Base-by-base conservation (phyloP, 2,888 invertebrate genomes). In the Parnassius smintheus region DNA sequence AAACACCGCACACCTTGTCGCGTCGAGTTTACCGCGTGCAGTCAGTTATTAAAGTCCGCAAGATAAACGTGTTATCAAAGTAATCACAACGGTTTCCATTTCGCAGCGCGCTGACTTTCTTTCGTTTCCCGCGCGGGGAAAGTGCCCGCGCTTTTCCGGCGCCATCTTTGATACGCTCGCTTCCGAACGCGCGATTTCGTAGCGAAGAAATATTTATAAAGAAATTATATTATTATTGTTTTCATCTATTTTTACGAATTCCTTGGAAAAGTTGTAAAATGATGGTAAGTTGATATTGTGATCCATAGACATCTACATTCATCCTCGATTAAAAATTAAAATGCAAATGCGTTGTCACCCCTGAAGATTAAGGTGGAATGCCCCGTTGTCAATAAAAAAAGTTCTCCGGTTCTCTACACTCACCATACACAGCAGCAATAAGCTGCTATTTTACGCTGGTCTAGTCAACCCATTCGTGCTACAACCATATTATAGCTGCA, bases 41-140 rank as follows among this genome's bases (percentile, higher is more conserved):
- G 64, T 67, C 59, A 64, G 78, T 81, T 81, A 81, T 85, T 83
- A 84, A 80, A 78, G 72, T 74, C 68, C 55, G 72, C 70, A 61
- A 76, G 78, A 78, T 77, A 76, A 75, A 79, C 85, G 75, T 84
- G 83, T 82, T 88, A 87, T 87, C 88, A 80, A 67, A 76, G 78
- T 86, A 86, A 90, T 90, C 85, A 82, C 77, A 71, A 65, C 82
- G 80, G 87, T 91, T 91, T 91, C 89, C 86, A 89, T 91, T 91
- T 91, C 89, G 83, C 83, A 74, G 78, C 80, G 78, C 73, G 74
- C 76, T 82, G 80, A 88, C 90, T 91, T 90, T 88, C 90, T 86
- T 88, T 83, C 83, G 86, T 86, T 91, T 92, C 92, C 89, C 89
- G 86, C 86, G 77, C 77, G 84, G 89, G 86, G 90, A 91, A 90